Percentiles rank a stretch among this genome's conserved stretches.
Evolutionary conservation across 2,113 vertebrate genomes (phyloP).

Genomic region (Stictonetta naevosa): DNA sequence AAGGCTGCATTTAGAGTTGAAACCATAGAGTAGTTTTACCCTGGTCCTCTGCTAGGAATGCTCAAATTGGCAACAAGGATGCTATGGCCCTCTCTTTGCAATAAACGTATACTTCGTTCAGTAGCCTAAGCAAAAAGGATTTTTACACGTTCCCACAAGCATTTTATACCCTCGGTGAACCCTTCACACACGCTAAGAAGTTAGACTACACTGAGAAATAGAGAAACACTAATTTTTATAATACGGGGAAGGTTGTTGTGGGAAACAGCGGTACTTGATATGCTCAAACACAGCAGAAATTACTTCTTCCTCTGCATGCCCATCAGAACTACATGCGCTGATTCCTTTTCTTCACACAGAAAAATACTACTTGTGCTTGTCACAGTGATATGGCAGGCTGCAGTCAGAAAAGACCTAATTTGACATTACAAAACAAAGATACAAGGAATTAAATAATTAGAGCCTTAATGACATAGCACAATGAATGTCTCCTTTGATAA

Average conservation of each 20-base stretch:
- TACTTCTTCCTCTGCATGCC: not conserved
- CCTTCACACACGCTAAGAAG: not conserved
- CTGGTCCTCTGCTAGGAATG: not conserved
- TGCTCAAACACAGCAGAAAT: fast-evolving
- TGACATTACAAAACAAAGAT: not conserved
- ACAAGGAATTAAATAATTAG: not conserved
- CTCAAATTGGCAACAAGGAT: not conserved
- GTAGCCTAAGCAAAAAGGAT: not conserved
- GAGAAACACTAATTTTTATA: not conserved
- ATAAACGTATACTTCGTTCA: not conserved
- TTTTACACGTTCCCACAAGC: not conserved
- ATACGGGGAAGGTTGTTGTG: not conserved
- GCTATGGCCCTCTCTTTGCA: not conserved
- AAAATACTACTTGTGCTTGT: not conserved
- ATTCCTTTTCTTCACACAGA: not conserved
- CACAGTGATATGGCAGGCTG: not conserved
- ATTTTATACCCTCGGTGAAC: not conserved
- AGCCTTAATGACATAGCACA: not conserved
- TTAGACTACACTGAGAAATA: not conserved
- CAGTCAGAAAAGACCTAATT: not conserved
- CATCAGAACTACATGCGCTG: fast-evolving
- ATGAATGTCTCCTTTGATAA: not conserved
- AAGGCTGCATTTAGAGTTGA: not conserved
- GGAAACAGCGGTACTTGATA: not conserved
- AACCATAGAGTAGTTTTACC: fast-evolving